Evolutionary conservation across 2,888 invertebrate species (phyloP), one percentile per base, ranked within the genome.

Genomic region (Sericinus montela): DNA sequence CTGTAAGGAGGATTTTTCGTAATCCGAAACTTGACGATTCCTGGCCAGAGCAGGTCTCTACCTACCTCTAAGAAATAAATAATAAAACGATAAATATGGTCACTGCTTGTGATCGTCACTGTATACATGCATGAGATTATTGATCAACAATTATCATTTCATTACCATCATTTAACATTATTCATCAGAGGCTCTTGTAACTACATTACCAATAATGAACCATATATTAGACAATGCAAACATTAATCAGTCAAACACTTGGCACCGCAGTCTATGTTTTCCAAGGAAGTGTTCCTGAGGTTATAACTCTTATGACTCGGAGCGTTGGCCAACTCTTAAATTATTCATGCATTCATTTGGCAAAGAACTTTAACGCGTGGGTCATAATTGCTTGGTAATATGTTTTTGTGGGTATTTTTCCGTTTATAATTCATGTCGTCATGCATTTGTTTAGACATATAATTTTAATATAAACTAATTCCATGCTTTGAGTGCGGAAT

Each of bases 401-500:
- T 64, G 44, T 55, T 57, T 50, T n/a, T n/a, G n/a, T n/a, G n/a
- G n/a, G n/a, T 66, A 63, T 67, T 67, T 63, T 68, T 63, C 60
- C 59, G 60, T 60, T 59, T 61, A 54, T 66, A 66, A 69, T 61
- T 58, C 63, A 62, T 73, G 70, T 50, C n/a, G 19, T 52, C 54
- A 55, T 42, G 53, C 35, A 53, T 58, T 40, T 38, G 29, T 38
- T 67, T 69, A 72, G 72, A 69, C 66, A 62, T 63, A 11, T 46
- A 32, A 32, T 40, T 34, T 14, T 11, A 8, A 25, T 25, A n/a
- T 42, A 37, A 73, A 75, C 72, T 74, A 67, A 69, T 64, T 60
- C 70, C 62, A 72, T 68, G 65, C 61, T 70, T 64, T 59, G 63
- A 59, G 63, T 60, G 63, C 53, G 53, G 57, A 59, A 78, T 68